Evolutionary conservation across 2,888 invertebrate genomes (phyloP), one percentile per base, ranked within the genome.

Genomic region (Eristalis tenax): DNA sequence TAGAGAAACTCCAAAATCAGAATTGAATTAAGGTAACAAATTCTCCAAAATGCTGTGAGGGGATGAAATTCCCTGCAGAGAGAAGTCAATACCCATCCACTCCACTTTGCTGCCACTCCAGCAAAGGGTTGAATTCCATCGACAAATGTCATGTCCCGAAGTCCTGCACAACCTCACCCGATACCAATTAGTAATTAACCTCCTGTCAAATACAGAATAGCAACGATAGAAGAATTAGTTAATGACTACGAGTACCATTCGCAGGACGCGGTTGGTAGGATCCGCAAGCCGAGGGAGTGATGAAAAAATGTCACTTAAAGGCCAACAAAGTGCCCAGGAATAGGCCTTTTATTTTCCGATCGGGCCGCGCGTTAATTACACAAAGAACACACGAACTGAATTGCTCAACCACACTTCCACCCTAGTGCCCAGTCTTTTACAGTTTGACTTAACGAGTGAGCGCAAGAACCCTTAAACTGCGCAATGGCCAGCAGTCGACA

Each of bases 341-440:
- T 69, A 64, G 74, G 68, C 69, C 85, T 78, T 82, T 86, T 78
- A 86, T 86, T 82, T 78, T 74, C 64, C 65, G 50, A 82, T 70
- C 82, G 74, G 82, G 69, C 40, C 78, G 70, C 78, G 70, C 78
- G 82, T 86, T 86, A 86, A 86, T 82, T 86, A 86, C 82, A 82
- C 85, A 86, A 86, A 82, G 78, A 77, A 86, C 74, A 73, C 77
- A 73, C 59, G 65, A 59, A 43, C 64, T 73, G 77, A 64, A 85
- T 74, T 77, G 77, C 66, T 56, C 26, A 63, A 35, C 43, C 50
- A 28, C n/a, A n/a, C 50, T 50, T 50, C 56, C 71, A 15, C 64
- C 56, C 32, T 6, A 11, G 8, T 38, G 35, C 22, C 26, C 40
- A 11, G n/a, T 40, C 10, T 26, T 43, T 70, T 83, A 75, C 75